Conservation (phyloP, 2,888 invertebrate species). For the Chrysolina americana region DNA sequence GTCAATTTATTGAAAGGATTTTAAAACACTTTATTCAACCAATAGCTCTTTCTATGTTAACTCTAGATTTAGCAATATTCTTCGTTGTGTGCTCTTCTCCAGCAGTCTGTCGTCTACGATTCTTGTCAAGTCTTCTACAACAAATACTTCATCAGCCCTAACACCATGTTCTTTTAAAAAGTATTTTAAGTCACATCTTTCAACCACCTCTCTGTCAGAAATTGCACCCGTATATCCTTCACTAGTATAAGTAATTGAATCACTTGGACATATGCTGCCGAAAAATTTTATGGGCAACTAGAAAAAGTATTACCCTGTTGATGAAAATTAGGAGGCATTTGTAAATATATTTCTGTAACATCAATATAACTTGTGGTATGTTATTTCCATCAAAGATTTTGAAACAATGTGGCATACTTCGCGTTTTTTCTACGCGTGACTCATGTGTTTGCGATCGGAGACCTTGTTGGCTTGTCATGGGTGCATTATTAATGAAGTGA, state of each 20-base stretch:
- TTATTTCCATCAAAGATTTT: constrained; percentile 13
- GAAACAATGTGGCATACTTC: constrained; percentile 4
- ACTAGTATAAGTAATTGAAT: constrained; percentile 8
- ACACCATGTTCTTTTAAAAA: constrained; percentile 24
- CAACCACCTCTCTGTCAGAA: constrained; percentile 21
- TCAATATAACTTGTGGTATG: constrained; percentile 10
- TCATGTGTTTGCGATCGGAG: too few species aligned
- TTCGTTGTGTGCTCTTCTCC: not conserved
- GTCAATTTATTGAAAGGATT: constrained; percentile 25
- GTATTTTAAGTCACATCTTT: constrained; percentile 17
- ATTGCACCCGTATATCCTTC: constrained; percentile 23
- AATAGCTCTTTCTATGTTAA: constrained; percentile 24
- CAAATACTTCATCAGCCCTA: constrained; percentile 20
- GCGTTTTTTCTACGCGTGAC: too few species aligned
- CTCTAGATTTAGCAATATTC: constrained; percentile 12
- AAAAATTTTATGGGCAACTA: not conserved
- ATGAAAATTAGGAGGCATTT: constrained; percentile 16
- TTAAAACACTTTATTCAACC: constrained; percentile 14
- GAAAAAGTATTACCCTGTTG: constrained; percentile 22
- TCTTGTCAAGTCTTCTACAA: constrained; percentile 9
- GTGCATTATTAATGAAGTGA: too few species aligned
- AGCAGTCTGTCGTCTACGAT: constrained; percentile 3
- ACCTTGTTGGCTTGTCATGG: too few species aligned
- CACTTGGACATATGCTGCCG: constrained; percentile 20
- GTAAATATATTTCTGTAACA: constrained; percentile 9